phyloP scores from a whole-genome alignment of 2,113 vertebrate species.

The Silurus glanis region DNA sequence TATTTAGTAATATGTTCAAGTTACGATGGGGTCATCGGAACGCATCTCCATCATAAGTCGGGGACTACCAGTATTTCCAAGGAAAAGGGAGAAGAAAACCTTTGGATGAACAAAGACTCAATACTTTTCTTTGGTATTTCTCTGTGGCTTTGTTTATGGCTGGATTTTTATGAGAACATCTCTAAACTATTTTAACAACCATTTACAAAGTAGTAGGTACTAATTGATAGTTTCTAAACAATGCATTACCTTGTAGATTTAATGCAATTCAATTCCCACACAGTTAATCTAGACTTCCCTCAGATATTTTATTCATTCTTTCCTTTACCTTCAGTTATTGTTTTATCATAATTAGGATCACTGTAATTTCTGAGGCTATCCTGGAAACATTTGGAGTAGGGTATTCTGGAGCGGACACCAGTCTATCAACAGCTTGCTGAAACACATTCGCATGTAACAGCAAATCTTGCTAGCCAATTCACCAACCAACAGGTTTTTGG shows the following conservation, averaged over 20 bases:
- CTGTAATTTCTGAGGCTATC: not conserved
- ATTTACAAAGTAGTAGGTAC: not conserved
- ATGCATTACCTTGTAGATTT: not conserved
- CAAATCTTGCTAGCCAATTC: not conserved
- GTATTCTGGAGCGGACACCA: not conserved
- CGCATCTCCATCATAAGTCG: too few relatives aligned
- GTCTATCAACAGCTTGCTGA: not conserved
- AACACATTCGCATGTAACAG: not conserved
- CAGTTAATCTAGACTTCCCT: not conserved
- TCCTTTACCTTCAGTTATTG: not conserved
- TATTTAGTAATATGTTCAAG: too few relatives aligned
- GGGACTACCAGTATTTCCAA: not conserved
- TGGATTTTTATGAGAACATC: not conserved
- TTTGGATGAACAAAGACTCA: not conserved
- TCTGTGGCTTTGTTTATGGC: not conserved
- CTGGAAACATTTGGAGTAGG: not conserved
- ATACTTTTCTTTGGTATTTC: not conserved
- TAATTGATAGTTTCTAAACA: not conserved
- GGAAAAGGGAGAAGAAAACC: not conserved
- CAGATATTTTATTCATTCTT: not conserved
- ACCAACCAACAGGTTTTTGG: not conserved
- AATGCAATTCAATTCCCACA: not conserved
- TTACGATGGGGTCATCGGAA: too few relatives aligned
- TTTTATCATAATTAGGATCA: not conserved
- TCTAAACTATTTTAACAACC: not conserved